Base-by-base conservation (phyloP, 2,797 vertebrate species). In the Ctenopoma kingsleyae region DNA sequence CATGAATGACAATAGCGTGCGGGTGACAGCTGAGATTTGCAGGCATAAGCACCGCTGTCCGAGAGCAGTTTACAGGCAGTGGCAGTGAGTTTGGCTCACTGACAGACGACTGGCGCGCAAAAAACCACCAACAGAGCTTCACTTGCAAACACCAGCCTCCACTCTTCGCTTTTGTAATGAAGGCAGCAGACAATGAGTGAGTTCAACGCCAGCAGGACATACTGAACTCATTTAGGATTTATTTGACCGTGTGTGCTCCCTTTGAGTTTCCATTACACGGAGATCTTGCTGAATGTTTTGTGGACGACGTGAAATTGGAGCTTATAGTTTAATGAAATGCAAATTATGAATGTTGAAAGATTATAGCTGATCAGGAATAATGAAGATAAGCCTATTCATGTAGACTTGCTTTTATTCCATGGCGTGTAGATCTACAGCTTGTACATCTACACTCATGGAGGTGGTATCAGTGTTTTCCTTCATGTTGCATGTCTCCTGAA, bases 1-100 rank as follows among this genome's bases (percentile, higher is more conserved):
- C 77, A 87, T 87, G 84, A 89, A 87, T 87, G 78, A 71, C 78
- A 89, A 87, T 60, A 58, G 67, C 3, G 13, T 54, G 76, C 58
- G 78, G 81, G 79, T 74, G 87, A 88, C 84, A 75, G 79, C 61
- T 59, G 65, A 82, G 72, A 84, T 85, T 80, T 82, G 57, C 67
- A 71, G 64, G 56, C 61, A 52, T 50, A 48, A 47, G 54, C 61
- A 2, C 43, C 58, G 1, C 43, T 10, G 72, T 79, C 78, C 53
- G 23, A 57, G 46, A 60, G 76, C 32, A 5, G 60, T 57, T 73
- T 44, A 56, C 62, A 69, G 67, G 44, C 15, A 0, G 35, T 9
- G 64, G 35, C 43, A 4, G 46, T 0, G n/a, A 52, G 47, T 60
- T 73, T 1, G 36, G 12, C 30, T 72, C 6, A 3, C 48, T 62